Evolutionary conservation across 2,888 invertebrate genomes (phyloP).

Genomic region (Leptinotarsa peninsularis): DNA sequence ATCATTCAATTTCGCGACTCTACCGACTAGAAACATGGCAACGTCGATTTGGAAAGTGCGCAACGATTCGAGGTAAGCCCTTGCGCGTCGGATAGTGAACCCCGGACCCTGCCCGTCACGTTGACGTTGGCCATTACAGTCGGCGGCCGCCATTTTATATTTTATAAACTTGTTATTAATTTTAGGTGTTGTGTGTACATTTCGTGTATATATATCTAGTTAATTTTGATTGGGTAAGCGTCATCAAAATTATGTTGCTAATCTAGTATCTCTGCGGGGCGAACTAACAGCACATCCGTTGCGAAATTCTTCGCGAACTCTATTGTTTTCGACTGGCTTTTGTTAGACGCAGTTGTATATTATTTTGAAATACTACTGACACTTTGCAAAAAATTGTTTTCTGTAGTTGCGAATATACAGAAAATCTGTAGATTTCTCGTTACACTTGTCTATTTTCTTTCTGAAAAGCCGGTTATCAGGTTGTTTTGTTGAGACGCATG

Average conservation of each 20-base stretch:
- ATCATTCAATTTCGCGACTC: conserved; percentile 18
- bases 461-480: conserved; percentile 46
- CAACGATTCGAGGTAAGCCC: conserved; percentile 66
- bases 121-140: conserved; percentile 67
- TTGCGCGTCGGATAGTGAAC: conserved; percentile 85
- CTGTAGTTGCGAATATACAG: not conserved
- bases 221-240: conserved; percentile 45
- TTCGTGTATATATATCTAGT: conserved; percentile 51
- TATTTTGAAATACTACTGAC: not conserved
- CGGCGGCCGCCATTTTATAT: conserved; percentile 63
- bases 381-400: not conserved
- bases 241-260: conserved; percentile 30
- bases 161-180: conserved; percentile 58
- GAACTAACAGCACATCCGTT: conserved; percentile 6
- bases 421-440: conserved; percentile 24
- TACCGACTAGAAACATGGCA: conserved; percentile 31
- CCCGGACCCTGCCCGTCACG: conserved; percentile 70
- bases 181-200: conserved; percentile 56
- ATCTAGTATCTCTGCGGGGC: conserved; percentile 4
- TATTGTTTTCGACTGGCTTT: conserved; percentile 4
- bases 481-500: conserved; percentile 39
- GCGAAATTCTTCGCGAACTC: not conserved
- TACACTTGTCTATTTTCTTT: conserved; percentile 37
- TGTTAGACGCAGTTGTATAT: not conserved
- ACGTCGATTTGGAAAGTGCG: conserved; percentile 42